A percentile compares a stretch with the other conserved stretches of the same genome.
Conservation (phyloP, 2,888 invertebrate genomes). For the Drosophila demipolita region DNA sequence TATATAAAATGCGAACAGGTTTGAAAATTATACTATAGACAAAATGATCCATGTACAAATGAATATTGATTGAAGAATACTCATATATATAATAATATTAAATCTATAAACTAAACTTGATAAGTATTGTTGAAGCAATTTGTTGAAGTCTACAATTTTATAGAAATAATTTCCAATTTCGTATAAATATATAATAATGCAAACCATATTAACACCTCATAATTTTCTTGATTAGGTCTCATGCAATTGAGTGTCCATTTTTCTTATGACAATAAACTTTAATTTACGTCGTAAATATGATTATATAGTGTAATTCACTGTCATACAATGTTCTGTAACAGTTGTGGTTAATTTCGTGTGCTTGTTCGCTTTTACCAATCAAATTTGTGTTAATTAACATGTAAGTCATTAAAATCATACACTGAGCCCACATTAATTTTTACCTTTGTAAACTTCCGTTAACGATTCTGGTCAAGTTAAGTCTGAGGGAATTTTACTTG, state of each 20-base stretch:
- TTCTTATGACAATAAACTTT: neutral
- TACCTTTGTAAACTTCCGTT: slow-evolving; percentile 10
- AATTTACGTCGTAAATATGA: neutral
- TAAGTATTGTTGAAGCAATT: neutral
- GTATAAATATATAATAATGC: neutral
- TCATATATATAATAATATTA: neutral
- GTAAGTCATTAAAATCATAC: slow-evolving; percentile 14
- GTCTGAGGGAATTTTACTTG: slow-evolving; percentile 1
- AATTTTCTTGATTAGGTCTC: neutral
- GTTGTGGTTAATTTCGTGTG: neutral
- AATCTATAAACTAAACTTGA: neutral
- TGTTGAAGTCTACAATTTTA: neutral
- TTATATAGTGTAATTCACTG: neutral
- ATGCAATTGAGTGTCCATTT: neutral
- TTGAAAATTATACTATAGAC: neutral
- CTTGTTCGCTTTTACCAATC: slow-evolving; percentile 12
- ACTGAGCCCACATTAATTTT: slow-evolving; percentile 11
- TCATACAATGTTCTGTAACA: neutral
- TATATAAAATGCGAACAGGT: neutral
- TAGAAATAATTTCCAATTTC: neutral
- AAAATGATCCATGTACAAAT: neutral
- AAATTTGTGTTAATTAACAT: slow-evolving; percentile 23
- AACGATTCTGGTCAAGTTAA: neutral
- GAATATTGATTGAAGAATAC: neutral
- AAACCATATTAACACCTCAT: neutral